Evolutionary conservation across 2,113 vertebrate species (phyloP).

Genomic region (Natator depressus): DNA sequence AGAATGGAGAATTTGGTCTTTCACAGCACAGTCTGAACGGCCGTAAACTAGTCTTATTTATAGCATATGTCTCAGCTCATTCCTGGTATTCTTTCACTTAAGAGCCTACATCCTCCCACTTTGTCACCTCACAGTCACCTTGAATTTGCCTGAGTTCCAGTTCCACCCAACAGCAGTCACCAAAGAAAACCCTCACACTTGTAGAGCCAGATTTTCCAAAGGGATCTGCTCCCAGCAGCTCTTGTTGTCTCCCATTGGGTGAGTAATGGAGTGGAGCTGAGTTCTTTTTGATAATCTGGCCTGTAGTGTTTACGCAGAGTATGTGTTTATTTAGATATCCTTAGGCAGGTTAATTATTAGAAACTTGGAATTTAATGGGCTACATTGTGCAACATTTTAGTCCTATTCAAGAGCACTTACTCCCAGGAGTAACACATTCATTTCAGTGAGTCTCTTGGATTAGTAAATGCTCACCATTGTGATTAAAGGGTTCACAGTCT

Average conservation of each 20-base stretch:
- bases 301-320: background rate
- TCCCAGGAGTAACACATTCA: background rate
- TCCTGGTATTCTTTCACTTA: constrained; percentile 44
- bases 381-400: background rate
- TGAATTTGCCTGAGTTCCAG: background rate
- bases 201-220: too few relatives aligned
- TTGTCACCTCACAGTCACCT: background rate
- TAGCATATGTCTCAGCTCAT: background rate
- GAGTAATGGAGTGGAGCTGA: background rate
- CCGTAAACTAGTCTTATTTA: background rate
- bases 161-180: background rate
- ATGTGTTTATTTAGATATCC: background rate
- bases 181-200: rapidly evolving
- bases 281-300: background rate
- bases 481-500: background rate
- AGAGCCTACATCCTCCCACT: constrained; percentile 48
- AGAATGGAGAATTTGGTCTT: background rate
- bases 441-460: background rate
- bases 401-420: rapidly evolving
- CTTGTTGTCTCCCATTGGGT: background rate
- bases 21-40: background rate
- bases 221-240: too few relatives aligned
- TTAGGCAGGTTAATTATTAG: rapidly evolving
- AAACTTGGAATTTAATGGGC: rapidly evolving
- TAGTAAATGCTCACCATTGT: too few relatives aligned